Evolutionary conservation across 2,797 vertebrate species (phyloP).

Genomic region (Eulemur albifrons): DNA sequence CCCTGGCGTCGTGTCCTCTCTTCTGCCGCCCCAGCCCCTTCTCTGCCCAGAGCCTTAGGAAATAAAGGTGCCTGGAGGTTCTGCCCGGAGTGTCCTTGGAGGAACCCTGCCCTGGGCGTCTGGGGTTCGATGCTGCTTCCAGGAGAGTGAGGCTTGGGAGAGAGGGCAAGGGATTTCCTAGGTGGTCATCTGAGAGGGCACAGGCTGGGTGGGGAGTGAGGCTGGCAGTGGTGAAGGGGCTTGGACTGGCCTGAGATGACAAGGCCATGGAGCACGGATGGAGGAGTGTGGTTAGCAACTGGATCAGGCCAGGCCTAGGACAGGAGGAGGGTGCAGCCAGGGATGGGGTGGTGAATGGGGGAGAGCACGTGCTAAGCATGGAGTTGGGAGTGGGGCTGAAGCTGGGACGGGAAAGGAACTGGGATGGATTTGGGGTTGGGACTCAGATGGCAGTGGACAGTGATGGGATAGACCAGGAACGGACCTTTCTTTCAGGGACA

Average conservation of each 20-base stretch:
- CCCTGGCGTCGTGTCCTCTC: background rate
- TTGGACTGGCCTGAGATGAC: background rate
- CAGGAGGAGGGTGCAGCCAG: background rate
- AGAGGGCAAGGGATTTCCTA: background rate
- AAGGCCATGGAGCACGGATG: background rate
- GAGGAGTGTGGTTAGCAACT: background rate
- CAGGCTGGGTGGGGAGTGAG: background rate
- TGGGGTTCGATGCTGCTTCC: slow-evolving; percentile 21
- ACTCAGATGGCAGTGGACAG: background rate
- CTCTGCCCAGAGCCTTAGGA: slow-evolving; percentile 20
- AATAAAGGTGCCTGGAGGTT: background rate
- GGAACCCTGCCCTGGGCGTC: background rate
- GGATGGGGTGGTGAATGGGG: background rate
- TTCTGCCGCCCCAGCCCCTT: background rate
- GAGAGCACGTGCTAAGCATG: background rate
- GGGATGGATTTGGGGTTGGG: background rate
- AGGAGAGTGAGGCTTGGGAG: background rate
- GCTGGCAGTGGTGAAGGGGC: background rate
- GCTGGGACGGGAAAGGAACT: background rate
- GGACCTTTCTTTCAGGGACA: background rate
- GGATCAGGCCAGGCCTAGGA: background rate
- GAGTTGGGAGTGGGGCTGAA: background rate
- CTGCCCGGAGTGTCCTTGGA: background rate
- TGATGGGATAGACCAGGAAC: background rate
- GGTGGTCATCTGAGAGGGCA: background rate